Conservation (phyloP, 2,797 vertebrate species). For the Danionella dracula region DNA sequence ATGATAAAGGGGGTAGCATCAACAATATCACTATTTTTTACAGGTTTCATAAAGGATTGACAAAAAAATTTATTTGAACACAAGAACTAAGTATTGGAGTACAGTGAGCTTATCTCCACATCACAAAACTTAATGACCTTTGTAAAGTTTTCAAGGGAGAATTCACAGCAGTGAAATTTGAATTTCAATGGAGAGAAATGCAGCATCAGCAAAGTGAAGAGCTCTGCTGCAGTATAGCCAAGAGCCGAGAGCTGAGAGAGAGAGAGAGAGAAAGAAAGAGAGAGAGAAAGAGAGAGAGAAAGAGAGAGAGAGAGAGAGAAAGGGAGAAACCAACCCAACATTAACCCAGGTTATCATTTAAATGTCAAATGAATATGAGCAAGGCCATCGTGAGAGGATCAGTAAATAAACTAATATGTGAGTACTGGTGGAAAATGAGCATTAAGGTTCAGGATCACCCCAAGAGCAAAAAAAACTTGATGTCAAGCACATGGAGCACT, state of each 20-base stretch:
- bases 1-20: no score
- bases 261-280: neutral
- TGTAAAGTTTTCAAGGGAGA: conserved; percentile 15
- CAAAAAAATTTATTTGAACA: no score
- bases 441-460: conserved; percentile 7
- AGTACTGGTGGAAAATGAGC: neutral
- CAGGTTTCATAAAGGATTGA: no score
- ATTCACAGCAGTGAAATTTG: conserved; percentile 12
- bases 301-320: no score
- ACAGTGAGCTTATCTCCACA: neutral
- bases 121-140: neutral
- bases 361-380: neutral
- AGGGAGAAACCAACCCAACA: neutral
- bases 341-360: neutral
- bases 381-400: neutral
- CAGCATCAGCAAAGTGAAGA: conserved; percentile 21
- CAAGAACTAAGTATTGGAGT: no score
- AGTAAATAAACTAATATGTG: neutral
- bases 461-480: neutral
- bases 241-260: neutral
- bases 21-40: no score
- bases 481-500: neutral
- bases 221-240: conserved; percentile 6
- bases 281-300: conserved; percentile 1
- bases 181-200: conserved; percentile 31